A percentile compares a stretch with the other conserved stretches of the same genome.
Conservation (phyloP, 1,140 invertebrate genomes). For the Macrosteles quadrilineatus region DNA sequence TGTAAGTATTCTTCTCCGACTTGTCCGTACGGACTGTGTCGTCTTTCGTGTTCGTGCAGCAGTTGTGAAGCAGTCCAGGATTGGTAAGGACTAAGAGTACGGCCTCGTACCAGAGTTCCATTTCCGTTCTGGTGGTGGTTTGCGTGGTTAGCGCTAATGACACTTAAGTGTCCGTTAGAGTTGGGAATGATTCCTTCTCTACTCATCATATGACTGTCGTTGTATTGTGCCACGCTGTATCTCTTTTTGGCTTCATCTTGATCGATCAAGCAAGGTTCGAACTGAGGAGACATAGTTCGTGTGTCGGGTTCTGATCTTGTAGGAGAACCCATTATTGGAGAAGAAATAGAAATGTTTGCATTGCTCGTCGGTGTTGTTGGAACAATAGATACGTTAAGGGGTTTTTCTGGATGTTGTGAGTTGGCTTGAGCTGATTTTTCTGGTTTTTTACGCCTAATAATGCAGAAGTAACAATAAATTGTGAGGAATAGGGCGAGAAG, state of each 20-base stretch:
- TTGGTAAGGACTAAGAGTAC: slow-evolving; percentile 56
- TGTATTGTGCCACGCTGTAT: slow-evolving; percentile 52
- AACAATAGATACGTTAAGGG: slow-evolving; percentile 44
- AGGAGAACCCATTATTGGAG: slow-evolving; percentile 33
- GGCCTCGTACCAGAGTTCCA: slow-evolving; percentile 49
- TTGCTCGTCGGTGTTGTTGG: slow-evolving; percentile 39
- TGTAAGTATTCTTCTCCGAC: slow-evolving; percentile 40
- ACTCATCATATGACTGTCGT: slow-evolving; percentile 33
- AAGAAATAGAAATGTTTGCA: slow-evolving; percentile 38
- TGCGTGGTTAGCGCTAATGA: slow-evolving; percentile 39
- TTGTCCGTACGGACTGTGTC: slow-evolving; percentile 53
- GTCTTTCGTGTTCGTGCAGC: slow-evolving; percentile 60
- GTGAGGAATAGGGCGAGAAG: slow-evolving; percentile 49
- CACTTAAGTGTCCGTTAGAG: slow-evolving; percentile 39
- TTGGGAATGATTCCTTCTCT: slow-evolving; percentile 27
- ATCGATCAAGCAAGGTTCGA: slow-evolving; percentile 43
- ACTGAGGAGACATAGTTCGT: slow-evolving; percentile 42
- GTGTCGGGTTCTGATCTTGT: slow-evolving; percentile 22
- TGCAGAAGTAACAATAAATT: slow-evolving; percentile 54
- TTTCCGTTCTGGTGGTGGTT: slow-evolving; percentile 46
- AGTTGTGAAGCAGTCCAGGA: slow-evolving; percentile 61
- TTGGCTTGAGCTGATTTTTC: slow-evolving; percentile 33
- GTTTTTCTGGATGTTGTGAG: slow-evolving; percentile 41
- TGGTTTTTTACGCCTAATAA: slow-evolving; percentile 46
- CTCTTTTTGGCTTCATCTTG: slow-evolving; percentile 51